Evolutionary conservation across 2,113 vertebrate genomes (phyloP).

Genomic region (Maccullochella peelii): DNA sequence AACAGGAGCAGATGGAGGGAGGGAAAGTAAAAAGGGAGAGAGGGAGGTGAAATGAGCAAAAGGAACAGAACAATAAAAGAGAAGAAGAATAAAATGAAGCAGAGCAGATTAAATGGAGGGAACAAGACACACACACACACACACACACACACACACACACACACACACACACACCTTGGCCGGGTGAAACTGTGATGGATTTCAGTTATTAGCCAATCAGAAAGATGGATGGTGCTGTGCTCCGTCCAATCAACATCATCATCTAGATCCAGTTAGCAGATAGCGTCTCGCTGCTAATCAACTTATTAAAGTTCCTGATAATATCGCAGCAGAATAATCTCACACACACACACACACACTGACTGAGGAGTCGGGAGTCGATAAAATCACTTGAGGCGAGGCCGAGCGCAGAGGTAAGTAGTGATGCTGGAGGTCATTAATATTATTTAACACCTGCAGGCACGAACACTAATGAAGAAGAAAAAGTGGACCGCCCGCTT

Average conservation of each 20-base stretch:
- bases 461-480: conserved; percentile 93
- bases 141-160: conserved; percentile 8
- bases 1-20: background rate
- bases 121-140: conserved; percentile 20
- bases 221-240: conserved; percentile 97
- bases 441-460: conserved; percentile 98
- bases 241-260: conserved; percentile 99
- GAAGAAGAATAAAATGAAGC: conserved; percentile 57
- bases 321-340: conserved; percentile 94
- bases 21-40: background rate
- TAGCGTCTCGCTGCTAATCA: conserved; percentile 93
- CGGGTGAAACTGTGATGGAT: conserved; percentile 97
- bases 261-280: conserved; percentile 99
- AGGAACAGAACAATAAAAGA: conserved; percentile 14
- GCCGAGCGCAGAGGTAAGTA: conserved; percentile 92
- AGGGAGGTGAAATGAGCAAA: conserved; percentile 30
- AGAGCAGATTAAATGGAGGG: conserved; percentile 59
- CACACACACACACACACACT: conserved; percentile 31
- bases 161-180: conserved; percentile 12
- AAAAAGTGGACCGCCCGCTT: conserved; percentile 84
- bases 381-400: conserved; percentile 96
- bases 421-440: conserved; percentile 96
- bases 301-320: conserved; percentile 98
- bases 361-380: conserved; percentile 86
- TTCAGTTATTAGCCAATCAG: conserved; percentile 99